These are phyloP conservation scores for Acridotheres tristis DNA, from an alignment of 2,797 vertebrate genomes.

Conservation along the genomic window DNA sequence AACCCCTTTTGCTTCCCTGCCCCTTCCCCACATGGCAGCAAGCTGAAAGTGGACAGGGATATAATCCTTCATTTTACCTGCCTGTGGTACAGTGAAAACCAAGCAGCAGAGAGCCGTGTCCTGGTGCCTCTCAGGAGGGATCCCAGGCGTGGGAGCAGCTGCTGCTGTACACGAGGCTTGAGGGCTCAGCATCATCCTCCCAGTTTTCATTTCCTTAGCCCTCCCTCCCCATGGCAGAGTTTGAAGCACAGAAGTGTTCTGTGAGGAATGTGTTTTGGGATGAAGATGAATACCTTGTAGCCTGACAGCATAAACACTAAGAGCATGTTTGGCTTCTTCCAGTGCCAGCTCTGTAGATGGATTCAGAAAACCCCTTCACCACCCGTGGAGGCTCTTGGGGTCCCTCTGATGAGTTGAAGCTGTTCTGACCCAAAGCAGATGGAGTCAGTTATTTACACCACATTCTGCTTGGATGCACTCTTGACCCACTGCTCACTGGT, in stretches of 20 bases:
- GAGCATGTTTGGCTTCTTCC: constrained; percentile 43
- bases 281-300: constrained; percentile 41
- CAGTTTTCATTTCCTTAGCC: background rate
- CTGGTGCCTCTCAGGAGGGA: background rate
- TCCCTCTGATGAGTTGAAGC: constrained; percentile 44
- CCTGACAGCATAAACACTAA: constrained; percentile 33
- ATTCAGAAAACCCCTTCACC: background rate
- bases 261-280: constrained; percentile 59
- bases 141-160: background rate
- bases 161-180: background rate
- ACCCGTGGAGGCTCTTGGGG: background rate
- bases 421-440: constrained; percentile 51
- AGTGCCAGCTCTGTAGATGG: constrained; percentile 27
- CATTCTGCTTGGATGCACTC: constrained; percentile 39
- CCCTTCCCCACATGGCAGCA: background rate
- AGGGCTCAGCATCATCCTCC: background rate
- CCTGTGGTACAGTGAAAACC: background rate
- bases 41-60: background rate
- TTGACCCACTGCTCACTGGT: constrained; percentile 27
- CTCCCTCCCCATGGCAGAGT: background rate
- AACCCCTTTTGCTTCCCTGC: background rate
- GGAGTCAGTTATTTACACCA: constrained; percentile 60
- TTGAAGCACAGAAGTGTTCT: constrained; percentile 24
- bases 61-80: background rate
- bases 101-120: background rate